Evolutionary conservation across 2,797 vertebrate genomes (phyloP).

Genomic region (Margarornis squamiger): DNA sequence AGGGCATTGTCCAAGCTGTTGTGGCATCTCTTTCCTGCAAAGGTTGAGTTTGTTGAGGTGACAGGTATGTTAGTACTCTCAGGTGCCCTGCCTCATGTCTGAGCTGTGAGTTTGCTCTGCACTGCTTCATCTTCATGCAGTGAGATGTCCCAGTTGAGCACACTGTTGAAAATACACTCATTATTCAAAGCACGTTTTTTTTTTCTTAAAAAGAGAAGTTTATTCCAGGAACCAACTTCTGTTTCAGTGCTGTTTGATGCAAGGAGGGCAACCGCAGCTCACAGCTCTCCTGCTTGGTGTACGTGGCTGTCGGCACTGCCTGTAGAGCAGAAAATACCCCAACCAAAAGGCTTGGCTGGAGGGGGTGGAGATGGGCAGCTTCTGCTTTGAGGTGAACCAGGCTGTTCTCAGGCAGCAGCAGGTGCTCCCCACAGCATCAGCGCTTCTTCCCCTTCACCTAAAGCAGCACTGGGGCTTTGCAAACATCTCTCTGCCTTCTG

Average conservation of each 20-base stretch:
- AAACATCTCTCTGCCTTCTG: background rate
- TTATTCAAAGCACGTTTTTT: background rate
- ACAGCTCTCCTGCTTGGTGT: accelerated
- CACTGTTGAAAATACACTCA: background rate
- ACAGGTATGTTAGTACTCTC: background rate
- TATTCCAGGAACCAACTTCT: background rate
- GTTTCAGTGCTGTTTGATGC: accelerated
- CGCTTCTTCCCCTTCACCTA: background rate
- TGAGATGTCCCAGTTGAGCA: too few relatives aligned
- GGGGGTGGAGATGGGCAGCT: background rate
- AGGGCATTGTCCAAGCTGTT: accelerated
- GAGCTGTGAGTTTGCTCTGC: accelerated
- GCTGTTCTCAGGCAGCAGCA: background rate
- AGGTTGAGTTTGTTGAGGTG: accelerated
- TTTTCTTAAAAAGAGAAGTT: background rate
- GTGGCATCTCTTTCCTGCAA: background rate
- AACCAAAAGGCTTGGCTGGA: background rate
- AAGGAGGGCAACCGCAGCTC: background rate
- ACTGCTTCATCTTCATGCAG: accelerated
- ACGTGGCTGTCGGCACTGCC: background rate
- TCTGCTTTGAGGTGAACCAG: background rate
- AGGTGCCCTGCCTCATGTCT: accelerated
- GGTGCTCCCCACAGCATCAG: background rate
- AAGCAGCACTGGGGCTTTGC: background rate
- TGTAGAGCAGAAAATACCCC: background rate